Conservation (phyloP, 2,797 vertebrate species). For the Alcedo quadribrachys region DNA sequence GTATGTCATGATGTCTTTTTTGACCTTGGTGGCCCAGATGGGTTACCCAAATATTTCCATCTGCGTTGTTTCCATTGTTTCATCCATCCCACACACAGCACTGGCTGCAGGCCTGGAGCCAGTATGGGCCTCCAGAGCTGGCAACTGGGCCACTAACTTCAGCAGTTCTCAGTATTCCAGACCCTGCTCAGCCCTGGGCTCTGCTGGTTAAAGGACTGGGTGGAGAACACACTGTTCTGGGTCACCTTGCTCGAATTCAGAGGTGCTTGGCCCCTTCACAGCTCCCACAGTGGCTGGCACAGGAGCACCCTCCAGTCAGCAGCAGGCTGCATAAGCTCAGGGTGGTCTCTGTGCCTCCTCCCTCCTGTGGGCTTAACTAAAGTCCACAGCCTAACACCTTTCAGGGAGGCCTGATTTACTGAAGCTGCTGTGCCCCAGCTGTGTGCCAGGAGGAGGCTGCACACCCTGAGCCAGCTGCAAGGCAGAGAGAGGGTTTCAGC, state of each 20-base stretch:
- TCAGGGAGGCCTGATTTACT: neutral
- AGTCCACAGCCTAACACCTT: neutral
- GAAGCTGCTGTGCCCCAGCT: neutral
- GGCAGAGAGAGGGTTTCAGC: neutral
- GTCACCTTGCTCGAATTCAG: neutral
- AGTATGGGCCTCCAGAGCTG: neutral
- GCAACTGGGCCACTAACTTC: neutral
- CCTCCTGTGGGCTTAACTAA: neutral
- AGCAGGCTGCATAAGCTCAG: neutral
- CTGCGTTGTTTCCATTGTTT: neutral
- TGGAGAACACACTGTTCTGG: neutral
- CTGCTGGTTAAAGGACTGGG: neutral
- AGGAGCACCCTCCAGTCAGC: neutral
- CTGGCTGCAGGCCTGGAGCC: neutral
- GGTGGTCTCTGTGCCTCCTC: neutral
- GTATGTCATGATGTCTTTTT: neutral
- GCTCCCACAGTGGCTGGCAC: neutral
- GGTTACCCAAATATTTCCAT: slow-evolving; percentile 35
- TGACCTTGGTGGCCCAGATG: slow-evolving; percentile 13
- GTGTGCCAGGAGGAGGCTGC: neutral
- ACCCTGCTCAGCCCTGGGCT: neutral
- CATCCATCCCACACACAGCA: neutral
- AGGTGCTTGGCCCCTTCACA: neutral
- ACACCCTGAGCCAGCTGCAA: neutral
- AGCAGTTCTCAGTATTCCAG: neutral